Conservation (phyloP, 2,113 vertebrate species). For the Bos javanicus region DNA sequence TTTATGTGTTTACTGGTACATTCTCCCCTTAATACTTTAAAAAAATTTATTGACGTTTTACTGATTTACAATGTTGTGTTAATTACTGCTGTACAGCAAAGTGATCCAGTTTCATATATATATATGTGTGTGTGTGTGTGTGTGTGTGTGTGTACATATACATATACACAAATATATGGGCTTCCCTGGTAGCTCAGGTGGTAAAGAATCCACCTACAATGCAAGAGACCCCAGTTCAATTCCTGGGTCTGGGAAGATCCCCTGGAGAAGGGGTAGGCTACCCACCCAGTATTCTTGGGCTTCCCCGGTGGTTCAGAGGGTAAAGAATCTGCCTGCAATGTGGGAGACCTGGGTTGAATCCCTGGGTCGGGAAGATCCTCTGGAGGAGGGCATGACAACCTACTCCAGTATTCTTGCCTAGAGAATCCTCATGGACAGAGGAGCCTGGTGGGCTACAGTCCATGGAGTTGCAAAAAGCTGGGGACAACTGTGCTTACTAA, state of each 20-base stretch:
- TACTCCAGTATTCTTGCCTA: background rate
- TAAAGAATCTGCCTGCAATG: background rate
- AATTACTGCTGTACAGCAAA: background rate
- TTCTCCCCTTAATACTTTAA: background rate
- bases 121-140: background rate
- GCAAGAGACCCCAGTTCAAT: background rate
- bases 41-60: background rate
- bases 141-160: rapidly evolving
- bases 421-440: background rate
- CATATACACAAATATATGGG: background rate
- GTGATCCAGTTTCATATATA: background rate
- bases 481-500: background rate
- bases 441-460: background rate
- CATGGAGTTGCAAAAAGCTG: background rate
- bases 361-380: background rate
- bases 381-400: background rate
- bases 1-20: background rate
- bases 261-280: background rate
- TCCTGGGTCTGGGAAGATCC: background rate
- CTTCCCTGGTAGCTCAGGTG: background rate
- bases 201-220: background rate
- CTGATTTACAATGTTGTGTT: background rate
- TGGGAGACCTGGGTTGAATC: background rate
- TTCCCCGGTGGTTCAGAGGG: background rate
- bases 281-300: background rate